phyloP scores from a whole-genome alignment of 1,140 invertebrate species.

The Philotrypesis tridentata region DNA sequence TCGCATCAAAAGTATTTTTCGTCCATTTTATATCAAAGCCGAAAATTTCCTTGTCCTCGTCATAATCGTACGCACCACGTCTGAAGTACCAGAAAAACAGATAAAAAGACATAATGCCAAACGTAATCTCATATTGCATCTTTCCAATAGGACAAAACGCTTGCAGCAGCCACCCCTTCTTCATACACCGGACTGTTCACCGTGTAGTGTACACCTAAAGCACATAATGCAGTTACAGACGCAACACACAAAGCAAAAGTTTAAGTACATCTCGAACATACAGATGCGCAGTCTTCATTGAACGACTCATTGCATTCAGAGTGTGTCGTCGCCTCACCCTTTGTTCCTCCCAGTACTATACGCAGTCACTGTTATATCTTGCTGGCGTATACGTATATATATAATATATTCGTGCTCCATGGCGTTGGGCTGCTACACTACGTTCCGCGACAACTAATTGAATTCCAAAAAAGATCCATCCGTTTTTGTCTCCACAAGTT shows the following conservation, averaged over 20 bases:
- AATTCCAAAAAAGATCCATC: background rate
- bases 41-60: too few relatives aligned
- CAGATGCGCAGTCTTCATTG: background rate
- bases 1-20: too few relatives aligned
- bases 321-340: background rate
- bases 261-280: background rate
- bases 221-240: background rate
- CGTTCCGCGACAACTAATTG: background rate
- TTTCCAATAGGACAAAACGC: background rate
- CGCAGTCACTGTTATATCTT: background rate
- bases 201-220: too few relatives aligned
- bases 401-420: too few relatives aligned
- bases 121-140: background rate
- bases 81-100: too few relatives aligned
- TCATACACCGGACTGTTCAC: background rate
- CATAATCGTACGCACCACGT: too few relatives aligned
- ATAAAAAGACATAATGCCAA: too few relatives aligned
- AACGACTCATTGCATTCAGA: background rate
- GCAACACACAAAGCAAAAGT: background rate
- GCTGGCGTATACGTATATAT: too few relatives aligned
- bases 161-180: background rate
- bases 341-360: background rate
- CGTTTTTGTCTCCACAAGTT: background rate
- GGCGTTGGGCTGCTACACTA: background rate
- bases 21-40: too few relatives aligned